Evolutionary conservation across 2,888 invertebrate genomes (phyloP).

Genomic region (Xylophagus ater): DNA sequence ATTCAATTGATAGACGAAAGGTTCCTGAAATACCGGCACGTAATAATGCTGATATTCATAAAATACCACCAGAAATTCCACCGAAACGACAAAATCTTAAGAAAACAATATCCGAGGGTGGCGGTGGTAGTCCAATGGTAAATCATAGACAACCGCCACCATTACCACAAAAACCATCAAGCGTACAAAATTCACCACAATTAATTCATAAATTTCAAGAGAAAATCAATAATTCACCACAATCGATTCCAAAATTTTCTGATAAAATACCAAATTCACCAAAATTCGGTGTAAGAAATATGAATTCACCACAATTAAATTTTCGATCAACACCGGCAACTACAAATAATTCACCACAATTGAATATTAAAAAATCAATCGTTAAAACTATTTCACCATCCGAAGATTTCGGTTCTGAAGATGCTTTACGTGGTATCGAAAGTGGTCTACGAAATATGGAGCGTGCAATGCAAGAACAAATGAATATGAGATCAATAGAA

Average conservation of each 20-base stretch:
- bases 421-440: conserved; percentile 38
- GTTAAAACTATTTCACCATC: conserved; percentile 26
- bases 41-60: conserved; percentile 26
- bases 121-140: conserved; percentile 21
- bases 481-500: conserved; percentile 36
- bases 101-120: conserved; percentile 28
- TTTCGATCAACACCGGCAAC: conserved; percentile 18
- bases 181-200: conserved; percentile 35
- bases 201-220: conserved; percentile 18
- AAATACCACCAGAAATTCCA: conserved; percentile 38
- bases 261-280: conserved; percentile 17
- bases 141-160: conserved; percentile 28
- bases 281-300: conserved; percentile 12
- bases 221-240: conserved; percentile 5
- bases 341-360: conserved; percentile 18
- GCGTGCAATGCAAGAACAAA: conserved; percentile 40
- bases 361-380: conserved; percentile 7
- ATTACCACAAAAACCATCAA: conserved; percentile 33
- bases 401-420: conserved; percentile 39
- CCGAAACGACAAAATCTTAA: conserved; percentile 37
- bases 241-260: conserved; percentile 11
- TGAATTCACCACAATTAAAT: conserved; percentile 20
- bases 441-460: conserved; percentile 40
- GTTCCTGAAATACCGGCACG: conserved; percentile 39
- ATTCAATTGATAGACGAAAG: conserved; percentile 22